Evolutionary conservation across 2,113 vertebrate species (phyloP), one percentile per base, ranked within the genome.

Genomic region (Nibea coibor): DNA sequence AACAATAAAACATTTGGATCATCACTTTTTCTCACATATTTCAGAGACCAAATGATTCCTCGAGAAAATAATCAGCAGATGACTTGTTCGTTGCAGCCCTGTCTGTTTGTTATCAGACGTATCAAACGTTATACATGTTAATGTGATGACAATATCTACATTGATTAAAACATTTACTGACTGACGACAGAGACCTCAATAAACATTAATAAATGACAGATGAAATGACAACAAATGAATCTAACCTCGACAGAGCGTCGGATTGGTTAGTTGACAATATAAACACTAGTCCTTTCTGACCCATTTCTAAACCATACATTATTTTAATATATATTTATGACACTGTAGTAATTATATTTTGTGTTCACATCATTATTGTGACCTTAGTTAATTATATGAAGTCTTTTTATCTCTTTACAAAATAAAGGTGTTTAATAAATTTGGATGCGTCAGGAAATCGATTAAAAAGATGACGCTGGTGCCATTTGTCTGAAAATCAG

Each of bases 401-500:
- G 47, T 63, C 48, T 43, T 42, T 35, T 14, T 8, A 28, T 69
- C 31, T 35, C 35, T 39, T 39, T 39, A 1, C 6, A 14, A 26
- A 12, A 3, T 8, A 35, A 57, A 11, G 51, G 12, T 31, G 28
- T 51, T 16, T 50, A 8, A 39, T 50, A 42, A 53, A 64, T 39
- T 28, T 8, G 19, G 64, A 45, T 14, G 26, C 7, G 45, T 22
- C 17, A 2, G 7, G 24, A 71, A 70, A 71, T 8, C 1, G 17
- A 66, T 17, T 28, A 54, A 66, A 42, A 53, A 10, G 15, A 47
- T 26, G 0, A 20, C 42, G 81, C 61, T 5, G 14, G 5, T 57
- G n/a, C 39, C 10, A 26, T 31, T 68, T 1, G 35, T 83, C 19
- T 22, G 54, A 4, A 82, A 79, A 75, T 58, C 12, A 53, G 71